Base-by-base conservation (phyloP, 1,140 invertebrate species). In the Cataglyphis hispanica region DNA sequence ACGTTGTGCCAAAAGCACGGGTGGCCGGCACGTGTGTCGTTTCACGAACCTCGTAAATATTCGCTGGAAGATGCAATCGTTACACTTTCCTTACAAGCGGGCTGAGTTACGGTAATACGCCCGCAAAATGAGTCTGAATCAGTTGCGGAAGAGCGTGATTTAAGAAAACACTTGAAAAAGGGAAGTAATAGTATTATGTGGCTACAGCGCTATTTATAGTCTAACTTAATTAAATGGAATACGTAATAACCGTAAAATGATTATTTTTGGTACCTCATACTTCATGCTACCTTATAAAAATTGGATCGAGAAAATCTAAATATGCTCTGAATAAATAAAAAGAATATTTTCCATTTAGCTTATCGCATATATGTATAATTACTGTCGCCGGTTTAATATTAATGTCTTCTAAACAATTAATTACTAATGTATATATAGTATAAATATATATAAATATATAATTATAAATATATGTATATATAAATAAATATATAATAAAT, bases 161-260 rank as follows among this genome's bases (percentile, higher is more conserved):
- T 80, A 85, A 66, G 37, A 27, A 75, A 69, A 43, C 64, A 22
- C 58, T 16, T 37, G 40, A 58, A 61, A 60, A 75, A 64, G 69
- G 46, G 56, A 27, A 67, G 53, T 58, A n/a, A n/a, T n/a, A n/a
- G 58, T 58, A 60, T 85, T 76, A 76, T 66, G 40, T 19, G n/a
- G 58, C 31, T 37, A 46, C 60, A 25, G 70, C 4, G 16, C 67
- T 89, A 89, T 89, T 89, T 89, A 89, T 88, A 89, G 6, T 72
- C 27, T n/a, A 76, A 60, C 58, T 53, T 46, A 34, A n/a, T n/a
- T n/a, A n/a, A n/a, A 27, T 58, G 67, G 74, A 88, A 86, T 46
- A 76, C 83, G 87, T 85, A 85, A 89, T 88, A 88, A 88, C 16
- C 74, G 50, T 88, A 88, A 88, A 85, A 19, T 58, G 78, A 53